These are phyloP conservation scores for Orchestia grillus DNA, from an alignment of 1,140 invertebrate genomes.

Conservation along the genomic window DNA sequence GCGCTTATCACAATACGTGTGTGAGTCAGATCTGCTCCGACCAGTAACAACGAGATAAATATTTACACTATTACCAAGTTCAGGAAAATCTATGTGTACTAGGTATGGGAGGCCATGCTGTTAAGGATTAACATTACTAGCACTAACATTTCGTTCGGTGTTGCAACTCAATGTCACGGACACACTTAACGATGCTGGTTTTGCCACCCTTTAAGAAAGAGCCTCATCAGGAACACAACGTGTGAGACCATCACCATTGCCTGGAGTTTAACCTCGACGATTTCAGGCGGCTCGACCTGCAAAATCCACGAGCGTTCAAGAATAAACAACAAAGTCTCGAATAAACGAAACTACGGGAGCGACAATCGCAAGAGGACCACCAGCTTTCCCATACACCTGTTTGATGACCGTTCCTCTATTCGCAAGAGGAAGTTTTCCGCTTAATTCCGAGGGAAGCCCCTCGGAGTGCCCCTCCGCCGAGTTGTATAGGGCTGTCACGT, in stretches of 20 bases:
- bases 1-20: too few relatives aligned
- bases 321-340: neutral
- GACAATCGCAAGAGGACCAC: neutral
- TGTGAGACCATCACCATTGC: neutral
- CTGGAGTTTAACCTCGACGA: neutral
- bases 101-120: too few relatives aligned
- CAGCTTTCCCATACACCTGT: conserved; percentile 40
- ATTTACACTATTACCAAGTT: too few relatives aligned
- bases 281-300: neutral
- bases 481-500: neutral
- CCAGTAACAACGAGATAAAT: too few relatives aligned
- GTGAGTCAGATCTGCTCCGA: too few relatives aligned
- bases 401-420: conserved; percentile 23
- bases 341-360: neutral
- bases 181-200: too few relatives aligned
- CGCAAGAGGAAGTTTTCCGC: conserved; percentile 19
- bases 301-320: neutral
- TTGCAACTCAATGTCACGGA: too few relatives aligned
- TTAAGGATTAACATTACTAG: too few relatives aligned
- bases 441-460: conserved; percentile 36
- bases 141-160: too few relatives aligned
- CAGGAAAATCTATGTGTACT: too few relatives aligned
- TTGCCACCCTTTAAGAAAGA: too few relatives aligned
- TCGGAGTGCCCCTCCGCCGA: neutral
- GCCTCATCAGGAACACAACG: neutral